phyloP scores from a whole-genome alignment of 2,113 vertebrate genomes.

The Dasyornis broadbenti region DNA sequence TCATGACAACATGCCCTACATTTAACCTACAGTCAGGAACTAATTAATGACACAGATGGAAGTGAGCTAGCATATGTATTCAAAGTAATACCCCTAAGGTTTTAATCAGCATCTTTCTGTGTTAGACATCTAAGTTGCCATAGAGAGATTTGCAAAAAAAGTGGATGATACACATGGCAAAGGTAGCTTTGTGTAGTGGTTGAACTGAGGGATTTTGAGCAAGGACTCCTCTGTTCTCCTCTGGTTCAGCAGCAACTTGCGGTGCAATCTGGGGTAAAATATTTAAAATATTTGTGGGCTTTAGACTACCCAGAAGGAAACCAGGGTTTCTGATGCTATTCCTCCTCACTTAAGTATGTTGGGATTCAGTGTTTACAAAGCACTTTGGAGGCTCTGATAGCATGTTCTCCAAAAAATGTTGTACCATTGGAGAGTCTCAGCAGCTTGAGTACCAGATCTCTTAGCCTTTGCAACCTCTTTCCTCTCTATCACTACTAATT shows the following conservation, averaged over 20 bases:
- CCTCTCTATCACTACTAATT: neutral
- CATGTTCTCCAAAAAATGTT: neutral
- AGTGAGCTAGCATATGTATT: slow-evolving; percentile 54
- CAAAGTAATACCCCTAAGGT: slow-evolving; percentile 40
- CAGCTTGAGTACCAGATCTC: neutral
- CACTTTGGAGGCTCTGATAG: neutral
- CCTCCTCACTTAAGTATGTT: neutral
- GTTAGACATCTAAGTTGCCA: neutral
- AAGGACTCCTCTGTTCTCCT: neutral
- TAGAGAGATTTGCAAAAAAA: neutral
- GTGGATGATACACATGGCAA: neutral
- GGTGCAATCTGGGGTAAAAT: neutral
- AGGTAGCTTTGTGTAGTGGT: neutral
- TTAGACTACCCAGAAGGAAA: neutral
- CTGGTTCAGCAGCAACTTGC: neutral
- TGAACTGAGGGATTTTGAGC: neutral
- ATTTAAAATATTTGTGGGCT: neutral
- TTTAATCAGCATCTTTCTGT: slow-evolving; percentile 46
- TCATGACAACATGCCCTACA: slow-evolving; percentile 60
- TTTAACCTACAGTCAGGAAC: slow-evolving; percentile 66
- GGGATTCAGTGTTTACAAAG: neutral
- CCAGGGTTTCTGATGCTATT: neutral
- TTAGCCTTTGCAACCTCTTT: neutral
- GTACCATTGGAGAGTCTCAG: neutral
- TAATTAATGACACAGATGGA: slow-evolving; percentile 67